Evolutionary conservation across 2,888 invertebrate genomes (phyloP), one percentile per base, ranked within the genome.

Genomic region (Drosophila vallismaia): DNA sequence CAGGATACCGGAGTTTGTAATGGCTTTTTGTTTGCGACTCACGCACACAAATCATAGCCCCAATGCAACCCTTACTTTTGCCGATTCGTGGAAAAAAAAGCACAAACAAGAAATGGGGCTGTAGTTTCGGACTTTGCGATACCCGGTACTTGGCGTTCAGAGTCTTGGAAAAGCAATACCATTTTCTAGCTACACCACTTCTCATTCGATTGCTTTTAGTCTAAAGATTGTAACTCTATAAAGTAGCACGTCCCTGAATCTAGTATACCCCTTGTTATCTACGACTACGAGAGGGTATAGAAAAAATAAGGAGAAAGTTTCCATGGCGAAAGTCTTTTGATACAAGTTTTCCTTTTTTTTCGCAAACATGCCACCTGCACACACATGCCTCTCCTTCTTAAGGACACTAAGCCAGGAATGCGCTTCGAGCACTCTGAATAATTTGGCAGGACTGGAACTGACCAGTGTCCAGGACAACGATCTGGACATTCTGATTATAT

Each of bases 401-500:
- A 10, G 19, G 54, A 42, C 14, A 45, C 48, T 26, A 48, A 14
- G 14, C 12, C 14, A 38, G 52, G 46, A 31, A 29, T 58, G 66
- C 64, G 40, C 40, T 14, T 8, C 19, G 51, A 54, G 56, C 77
- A 77, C 88, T 84, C 84, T 77, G 71, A 56, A 58, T 64, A 74
- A 74, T 74, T 74, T 74, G 74, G 29, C 80, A 83, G 77, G 84
- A 63, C 77, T 28, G 12, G 42, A 8, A 49, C 78, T 81, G 88
- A 75, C 86, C 82, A 83, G 74, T 71, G 88, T 58, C 84, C 86
- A 83, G 87, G 81, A 71, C 79, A 76, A 81, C 87, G 59, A 8
- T 8, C 12, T 40, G 50, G 48, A 19, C 55, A 71, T 73, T 55
- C 54, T 53, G 50, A 54, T 58, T 57, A 71, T 78, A 88, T 86